Evolutionary conservation across 2,797 vertebrate genomes (phyloP).

Genomic region (Scarus forsteni): DNA sequence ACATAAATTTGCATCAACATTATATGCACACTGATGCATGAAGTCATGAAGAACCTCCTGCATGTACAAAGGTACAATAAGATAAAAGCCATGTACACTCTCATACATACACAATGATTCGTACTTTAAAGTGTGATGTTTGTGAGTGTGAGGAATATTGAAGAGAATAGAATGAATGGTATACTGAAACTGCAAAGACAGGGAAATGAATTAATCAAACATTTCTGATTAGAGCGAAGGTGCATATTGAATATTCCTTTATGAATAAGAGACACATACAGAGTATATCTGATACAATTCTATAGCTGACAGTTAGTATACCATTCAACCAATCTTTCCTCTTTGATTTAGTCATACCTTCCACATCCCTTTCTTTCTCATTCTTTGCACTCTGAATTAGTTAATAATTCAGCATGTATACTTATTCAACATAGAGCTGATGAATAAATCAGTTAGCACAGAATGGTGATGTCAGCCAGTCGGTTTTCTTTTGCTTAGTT

Average conservation of each 20-base stretch:
- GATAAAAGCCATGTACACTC: constrained; percentile 10
- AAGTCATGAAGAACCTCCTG: constrained; percentile 11
- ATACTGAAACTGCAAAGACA: constrained; percentile 40
- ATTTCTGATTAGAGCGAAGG: constrained; percentile 29
- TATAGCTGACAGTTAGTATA: neutral
- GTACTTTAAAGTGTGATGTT: constrained; percentile 35
- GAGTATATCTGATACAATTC: constrained; percentile 11
- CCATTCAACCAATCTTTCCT: constrained; percentile 8
- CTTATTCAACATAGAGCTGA: constrained; percentile 14
- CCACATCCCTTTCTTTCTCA: neutral
- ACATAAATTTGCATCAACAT: neutral
- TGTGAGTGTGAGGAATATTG: constrained; percentile 31
- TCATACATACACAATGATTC: neutral
- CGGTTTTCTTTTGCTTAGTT: constrained; percentile 9
- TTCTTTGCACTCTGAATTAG: neutral
- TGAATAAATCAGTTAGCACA: constrained; percentile 20
- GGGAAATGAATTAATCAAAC: constrained; percentile 33
- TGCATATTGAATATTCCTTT: constrained; percentile 44
- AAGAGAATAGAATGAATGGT: constrained; percentile 37
- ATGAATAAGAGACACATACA: constrained; percentile 36
- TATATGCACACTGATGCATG: constrained; percentile 24
- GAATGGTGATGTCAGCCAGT: neutral
- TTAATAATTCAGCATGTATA: constrained; percentile 25
- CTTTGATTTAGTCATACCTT: neutral
- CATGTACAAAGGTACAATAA: neutral